These are phyloP conservation scores for Diacarnus erythraeanus DNA, from an alignment of 37 sponge, comb jelly and placozoan species.

Conservation along the genomic window DNA sequence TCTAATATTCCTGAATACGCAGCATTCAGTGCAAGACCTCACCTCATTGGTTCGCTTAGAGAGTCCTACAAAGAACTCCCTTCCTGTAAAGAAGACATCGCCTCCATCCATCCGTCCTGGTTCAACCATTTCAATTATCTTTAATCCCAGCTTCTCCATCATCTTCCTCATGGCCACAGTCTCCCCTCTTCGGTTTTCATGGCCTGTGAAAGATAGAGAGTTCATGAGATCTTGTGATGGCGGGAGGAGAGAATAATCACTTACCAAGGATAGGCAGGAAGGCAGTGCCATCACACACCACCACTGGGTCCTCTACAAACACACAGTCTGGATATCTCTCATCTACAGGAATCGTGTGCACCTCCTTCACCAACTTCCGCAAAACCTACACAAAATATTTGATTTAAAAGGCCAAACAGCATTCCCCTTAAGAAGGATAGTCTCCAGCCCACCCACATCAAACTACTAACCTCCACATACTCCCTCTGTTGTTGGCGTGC, in stretches of 20 bases:
- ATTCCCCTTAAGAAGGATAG: background rate
- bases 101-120: conserved; percentile 83
- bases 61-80: conserved; percentile 87
- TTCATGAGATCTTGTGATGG: background rate
- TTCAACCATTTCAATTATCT: conserved; percentile 55
- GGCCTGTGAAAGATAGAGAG: conserved; percentile 27
- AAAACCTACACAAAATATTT: conserved; percentile 8
- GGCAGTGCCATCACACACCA: conserved; percentile 70
- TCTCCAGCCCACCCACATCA: background rate
- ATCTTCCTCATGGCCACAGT: conserved; percentile 25
- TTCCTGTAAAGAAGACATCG: conserved; percentile 89
- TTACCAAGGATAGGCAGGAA: conserved; percentile 44
- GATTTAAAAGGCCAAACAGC: background rate
- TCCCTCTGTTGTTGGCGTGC: conserved; percentile 63
- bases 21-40: too few relatives aligned
- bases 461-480: conserved; percentile 40
- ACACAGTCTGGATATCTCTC: conserved; percentile 81
- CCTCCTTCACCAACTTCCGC: conserved; percentile 19
- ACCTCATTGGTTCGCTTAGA: conserved; percentile 78
- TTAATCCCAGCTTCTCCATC: conserved; percentile 53
- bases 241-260: background rate
- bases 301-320: conserved; percentile 85
- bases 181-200: conserved; percentile 67
- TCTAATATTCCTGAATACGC: too few relatives aligned
- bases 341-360: conserved; percentile 59